phyloP scores from a whole-genome alignment of 2,113 vertebrate species.

The Sceloporus undulatus region DNA sequence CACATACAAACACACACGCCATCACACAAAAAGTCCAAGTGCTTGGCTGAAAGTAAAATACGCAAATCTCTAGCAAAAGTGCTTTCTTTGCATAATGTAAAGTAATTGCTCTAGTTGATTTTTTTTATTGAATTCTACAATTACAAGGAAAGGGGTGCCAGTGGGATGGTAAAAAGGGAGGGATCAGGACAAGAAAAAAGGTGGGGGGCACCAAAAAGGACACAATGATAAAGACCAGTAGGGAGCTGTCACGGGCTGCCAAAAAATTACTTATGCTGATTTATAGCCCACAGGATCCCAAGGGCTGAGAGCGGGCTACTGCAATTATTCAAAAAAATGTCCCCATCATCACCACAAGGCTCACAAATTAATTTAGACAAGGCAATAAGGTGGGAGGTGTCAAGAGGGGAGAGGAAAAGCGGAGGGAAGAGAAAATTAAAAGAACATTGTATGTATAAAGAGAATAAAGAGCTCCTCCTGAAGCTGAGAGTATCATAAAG shows the following conservation, averaged over 20 bases:
- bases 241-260: background rate
- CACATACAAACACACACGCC: too few relatives aligned
- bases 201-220: background rate
- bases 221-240: background rate
- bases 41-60: too few relatives aligned
- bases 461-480: background rate
- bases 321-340: slow-evolving; percentile 4
- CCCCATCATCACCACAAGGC: too few relatives aligned
- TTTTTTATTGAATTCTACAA: too few relatives aligned
- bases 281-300: background rate
- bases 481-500: background rate
- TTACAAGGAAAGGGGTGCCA: background rate
- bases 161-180: too few relatives aligned
- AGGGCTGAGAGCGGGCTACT: background rate
- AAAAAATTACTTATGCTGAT: background rate
- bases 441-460: too few relatives aligned
- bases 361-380: slow-evolving; percentile 10
- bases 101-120: background rate
- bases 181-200: background rate
- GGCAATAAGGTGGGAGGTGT: background rate
- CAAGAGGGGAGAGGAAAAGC: too few relatives aligned
- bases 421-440: background rate
- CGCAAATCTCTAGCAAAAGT: too few relatives aligned
- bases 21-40: background rate
- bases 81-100: background rate